phyloP scores from a whole-genome alignment of 1,140 invertebrate species.

The Branchinecta lindahli region DNA sequence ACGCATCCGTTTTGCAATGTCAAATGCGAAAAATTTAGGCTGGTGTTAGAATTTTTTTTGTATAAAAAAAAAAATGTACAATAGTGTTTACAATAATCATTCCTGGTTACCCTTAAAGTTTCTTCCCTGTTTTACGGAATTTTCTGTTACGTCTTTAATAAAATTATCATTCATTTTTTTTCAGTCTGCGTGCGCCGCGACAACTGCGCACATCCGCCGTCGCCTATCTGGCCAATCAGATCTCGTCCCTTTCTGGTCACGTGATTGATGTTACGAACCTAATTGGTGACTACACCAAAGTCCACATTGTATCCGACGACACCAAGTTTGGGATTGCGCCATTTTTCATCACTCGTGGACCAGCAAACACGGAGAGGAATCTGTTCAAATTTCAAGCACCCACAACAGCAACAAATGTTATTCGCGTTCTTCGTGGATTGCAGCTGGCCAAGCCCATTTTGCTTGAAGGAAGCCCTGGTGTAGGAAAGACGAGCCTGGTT shows the following conservation, averaged over 20 bases:
- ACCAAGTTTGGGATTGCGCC: constrained; percentile 31
- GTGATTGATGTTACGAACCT: neutral
- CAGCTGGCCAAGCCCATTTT: constrained; percentile 82
- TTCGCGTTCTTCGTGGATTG: constrained; percentile 68
- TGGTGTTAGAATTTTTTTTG: no score
- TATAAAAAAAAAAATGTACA: no score
- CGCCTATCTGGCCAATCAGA: constrained; percentile 16
- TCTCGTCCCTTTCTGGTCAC: constrained; percentile 1
- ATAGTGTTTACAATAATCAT: no score
- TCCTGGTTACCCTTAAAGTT: no score
- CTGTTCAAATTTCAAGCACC: constrained; percentile 60
- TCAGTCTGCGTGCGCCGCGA: neutral
- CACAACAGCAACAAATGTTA: constrained; percentile 64
- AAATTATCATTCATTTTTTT: neutral
- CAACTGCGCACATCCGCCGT: constrained; percentile 15
- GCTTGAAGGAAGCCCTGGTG: constrained; percentile 92
- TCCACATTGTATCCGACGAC: constrained; percentile 22
- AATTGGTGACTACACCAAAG: constrained; percentile 12
- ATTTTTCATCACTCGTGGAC: constrained; percentile 31
- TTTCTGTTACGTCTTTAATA: no score
- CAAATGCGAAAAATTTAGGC: no score
- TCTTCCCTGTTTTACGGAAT: no score
- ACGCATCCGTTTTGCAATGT: no score
- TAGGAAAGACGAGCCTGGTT: constrained; percentile 92
- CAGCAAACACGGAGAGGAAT: neutral